These are phyloP conservation scores for Apodemia mormo DNA, from an alignment of 2,888 invertebrate species.

Conservation along the genomic window DNA sequence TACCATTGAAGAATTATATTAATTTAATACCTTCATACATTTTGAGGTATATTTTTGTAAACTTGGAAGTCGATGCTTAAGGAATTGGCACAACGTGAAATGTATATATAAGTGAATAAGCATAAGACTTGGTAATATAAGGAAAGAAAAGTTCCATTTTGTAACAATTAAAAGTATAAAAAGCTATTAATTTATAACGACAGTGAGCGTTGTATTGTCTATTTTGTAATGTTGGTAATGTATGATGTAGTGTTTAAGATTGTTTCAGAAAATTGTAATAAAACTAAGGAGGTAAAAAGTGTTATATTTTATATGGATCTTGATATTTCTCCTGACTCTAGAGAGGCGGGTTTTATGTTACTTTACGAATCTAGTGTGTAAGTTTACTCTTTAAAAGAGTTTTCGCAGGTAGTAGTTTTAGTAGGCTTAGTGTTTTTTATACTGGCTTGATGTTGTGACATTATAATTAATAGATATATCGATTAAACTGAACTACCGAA, in stretches of 20 bases:
- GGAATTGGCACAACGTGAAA: conserved; percentile 71
- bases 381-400: conserved; percentile 81
- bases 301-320: conserved; percentile 78
- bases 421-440: conserved; percentile 83
- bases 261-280: conserved; percentile 82
- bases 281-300: conserved; percentile 66
- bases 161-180: conserved; percentile 60
- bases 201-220: conserved; percentile 77
- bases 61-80: conserved; percentile 67
- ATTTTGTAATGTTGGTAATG: conserved; percentile 74
- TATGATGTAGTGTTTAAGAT: conserved; percentile 65
- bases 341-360: conserved; percentile 62
- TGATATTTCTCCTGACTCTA: conserved; percentile 58
- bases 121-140: conserved; percentile 59
- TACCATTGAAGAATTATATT: conserved; percentile 69
- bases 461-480: conserved; percentile 72
- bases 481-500: conserved; percentile 65
- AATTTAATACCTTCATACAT: conserved; percentile 61
- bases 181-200: conserved; percentile 69
- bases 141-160: conserved; percentile 69
- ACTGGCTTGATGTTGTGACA: conserved; percentile 83
- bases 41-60: conserved; percentile 77
- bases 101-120: conserved; percentile 44
- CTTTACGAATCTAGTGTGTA: conserved; percentile 75
- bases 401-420: conserved; percentile 80